These are phyloP conservation scores for Acrocyrtus sp. DNA, from an alignment of 2,888 invertebrate species.

Conservation along the genomic window DNA sequence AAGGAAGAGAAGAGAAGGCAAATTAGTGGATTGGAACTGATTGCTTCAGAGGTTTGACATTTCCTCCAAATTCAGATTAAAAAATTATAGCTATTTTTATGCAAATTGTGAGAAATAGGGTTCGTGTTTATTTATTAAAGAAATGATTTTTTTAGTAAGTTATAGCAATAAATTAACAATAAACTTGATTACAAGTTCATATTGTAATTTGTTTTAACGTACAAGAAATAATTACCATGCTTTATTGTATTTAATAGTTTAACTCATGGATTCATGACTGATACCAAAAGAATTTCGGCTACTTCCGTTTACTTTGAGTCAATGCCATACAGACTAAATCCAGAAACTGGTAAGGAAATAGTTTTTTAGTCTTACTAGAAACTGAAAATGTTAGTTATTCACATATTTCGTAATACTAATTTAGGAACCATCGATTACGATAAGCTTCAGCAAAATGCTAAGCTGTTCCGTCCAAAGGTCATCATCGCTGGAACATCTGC, in stretches of 20 bases:
- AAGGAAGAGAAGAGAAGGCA: constrained; percentile 89
- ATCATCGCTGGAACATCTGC: constrained; percentile 82
- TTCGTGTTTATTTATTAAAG: constrained; percentile 89
- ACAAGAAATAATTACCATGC: too few relatives aligned
- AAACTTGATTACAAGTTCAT: too few relatives aligned
- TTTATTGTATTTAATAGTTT: too few relatives aligned
- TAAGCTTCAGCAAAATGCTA: constrained; percentile 81
- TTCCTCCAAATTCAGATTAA: constrained; percentile 9
- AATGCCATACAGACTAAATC: constrained; percentile 91
- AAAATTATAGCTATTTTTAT: not conserved
- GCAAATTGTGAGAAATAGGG: too few relatives aligned
- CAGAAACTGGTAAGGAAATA: constrained; percentile 66
- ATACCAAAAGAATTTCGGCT: constrained; percentile 91
- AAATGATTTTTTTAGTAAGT: too few relatives aligned
- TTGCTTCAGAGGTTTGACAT: constrained; percentile 81
- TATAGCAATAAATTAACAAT: too few relatives aligned
- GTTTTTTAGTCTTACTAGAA: not conserved
- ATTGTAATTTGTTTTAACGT: too few relatives aligned
- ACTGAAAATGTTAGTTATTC: not conserved
- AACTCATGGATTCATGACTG: constrained; percentile 90
- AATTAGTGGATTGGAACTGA: constrained; percentile 88
- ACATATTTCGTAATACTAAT: not conserved
- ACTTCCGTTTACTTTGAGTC: constrained; percentile 98
- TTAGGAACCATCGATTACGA: constrained; percentile 94
- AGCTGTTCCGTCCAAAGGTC: constrained; percentile 88